Evolutionary conservation across 2,113 vertebrate genomes (phyloP).

Genomic region (cat (Felis catus)): F.catus_Fca126_mat1.0 CM031419.1:41110501-41111000

Average conservation of each 20-base stretch:
- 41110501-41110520: neutral
- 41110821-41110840: slow-evolving; percentile 98
- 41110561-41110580: neutral
- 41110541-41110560: neutral
- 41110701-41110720: neutral
- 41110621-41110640: neutral
- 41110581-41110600: neutral
- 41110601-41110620: neutral
- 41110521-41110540: neutral
- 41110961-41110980: neutral
- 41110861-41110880: slow-evolving; percentile 85
- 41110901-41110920: neutral
- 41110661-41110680: neutral
- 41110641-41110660: neutral
- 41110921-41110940: neutral
- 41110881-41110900: neutral
- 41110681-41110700: neutral
- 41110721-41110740: slow-evolving; percentile 55
- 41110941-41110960: neutral
- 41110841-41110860: slow-evolving; percentile 96
- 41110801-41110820: slow-evolving; percentile 93
- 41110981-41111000: neutral
- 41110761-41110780: slow-evolving; percentile 92
- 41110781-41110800: slow-evolving; percentile 93
- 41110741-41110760: slow-evolving; percentile 96